Conservation (phyloP, 2,888 invertebrate species). For the Neuroscelio doddi region DNA sequence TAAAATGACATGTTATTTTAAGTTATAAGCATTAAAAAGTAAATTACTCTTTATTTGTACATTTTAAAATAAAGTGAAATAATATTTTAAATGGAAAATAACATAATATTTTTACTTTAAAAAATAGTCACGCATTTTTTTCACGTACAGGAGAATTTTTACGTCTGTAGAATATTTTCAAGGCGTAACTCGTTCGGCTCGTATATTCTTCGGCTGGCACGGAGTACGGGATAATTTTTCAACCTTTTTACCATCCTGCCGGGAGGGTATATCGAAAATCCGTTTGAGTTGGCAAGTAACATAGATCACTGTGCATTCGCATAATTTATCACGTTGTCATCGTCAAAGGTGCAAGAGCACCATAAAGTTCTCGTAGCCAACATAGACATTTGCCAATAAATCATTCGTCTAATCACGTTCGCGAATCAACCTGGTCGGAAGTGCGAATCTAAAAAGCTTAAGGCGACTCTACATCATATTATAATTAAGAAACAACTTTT, state of each 20-base stretch:
- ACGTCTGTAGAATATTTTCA: conserved; percentile 1
- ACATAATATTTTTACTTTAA: no score
- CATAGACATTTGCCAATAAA: conserved; percentile 42
- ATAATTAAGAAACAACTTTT: not conserved
- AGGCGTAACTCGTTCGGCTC: conserved; percentile 24
- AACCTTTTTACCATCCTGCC: conserved; percentile 16
- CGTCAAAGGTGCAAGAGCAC: conserved; percentile 39
- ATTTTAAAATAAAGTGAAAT: no score
- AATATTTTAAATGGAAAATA: no score
- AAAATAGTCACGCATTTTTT: no score
- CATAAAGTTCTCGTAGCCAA: conserved; percentile 33
- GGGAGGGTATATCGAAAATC: conserved; percentile 37
- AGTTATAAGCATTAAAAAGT: no score
- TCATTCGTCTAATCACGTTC: conserved; percentile 44
- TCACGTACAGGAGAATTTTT: no score
- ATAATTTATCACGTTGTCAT: conserved; percentile 44
- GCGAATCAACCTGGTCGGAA: conserved; percentile 17
- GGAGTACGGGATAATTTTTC: conserved; percentile 23
- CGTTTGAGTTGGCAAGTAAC: conserved; percentile 27
- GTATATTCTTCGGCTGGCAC: conserved; percentile 30
- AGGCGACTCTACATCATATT: not conserved
- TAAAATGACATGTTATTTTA: no score
- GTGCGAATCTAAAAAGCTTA: conserved; percentile 5
- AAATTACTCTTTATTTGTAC: no score
- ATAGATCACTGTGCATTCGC: conserved; percentile 17